These are phyloP conservation scores for Thyatira batis DNA, from an alignment of 2,888 invertebrate species.

Conservation along the genomic window DNA sequence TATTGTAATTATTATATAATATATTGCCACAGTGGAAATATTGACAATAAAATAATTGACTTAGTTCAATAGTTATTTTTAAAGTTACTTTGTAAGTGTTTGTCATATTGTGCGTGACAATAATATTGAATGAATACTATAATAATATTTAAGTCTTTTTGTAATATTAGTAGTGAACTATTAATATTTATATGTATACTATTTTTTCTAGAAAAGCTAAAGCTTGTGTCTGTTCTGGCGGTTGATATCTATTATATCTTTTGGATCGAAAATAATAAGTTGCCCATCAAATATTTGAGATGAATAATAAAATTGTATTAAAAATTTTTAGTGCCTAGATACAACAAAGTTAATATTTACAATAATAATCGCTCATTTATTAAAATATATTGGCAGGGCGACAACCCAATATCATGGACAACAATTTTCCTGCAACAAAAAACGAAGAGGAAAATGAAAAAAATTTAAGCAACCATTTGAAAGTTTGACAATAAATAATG, in stretches of 20 bases:
- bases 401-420: too few species aligned
- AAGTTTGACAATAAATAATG: too few species aligned
- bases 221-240: neutral
- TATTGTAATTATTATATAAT: constrained; percentile 8
- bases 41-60: constrained; percentile 39
- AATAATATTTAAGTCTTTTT: constrained; percentile 2
- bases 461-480: too few species aligned
- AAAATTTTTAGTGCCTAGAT: neutral
- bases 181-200: neutral
- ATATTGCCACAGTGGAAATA: constrained; percentile 5
- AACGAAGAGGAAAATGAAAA: neutral
- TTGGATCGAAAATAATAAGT: neutral
- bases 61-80: constrained; percentile 38
- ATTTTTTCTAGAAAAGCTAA: neutral
- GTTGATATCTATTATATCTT: neutral
- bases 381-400: too few species aligned
- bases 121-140: constrained; percentile 6
- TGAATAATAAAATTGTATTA: neutral
- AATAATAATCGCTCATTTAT: neutral
- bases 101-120: constrained; percentile 14
- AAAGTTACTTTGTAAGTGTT: constrained; percentile 6
- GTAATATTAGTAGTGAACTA: constrained; percentile 21
- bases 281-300: neutral
- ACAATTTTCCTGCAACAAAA: too few species aligned
- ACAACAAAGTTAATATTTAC: neutral